Base-by-base conservation (phyloP, 2,888 invertebrate genomes). In the Flexamia atlantica region DNA sequence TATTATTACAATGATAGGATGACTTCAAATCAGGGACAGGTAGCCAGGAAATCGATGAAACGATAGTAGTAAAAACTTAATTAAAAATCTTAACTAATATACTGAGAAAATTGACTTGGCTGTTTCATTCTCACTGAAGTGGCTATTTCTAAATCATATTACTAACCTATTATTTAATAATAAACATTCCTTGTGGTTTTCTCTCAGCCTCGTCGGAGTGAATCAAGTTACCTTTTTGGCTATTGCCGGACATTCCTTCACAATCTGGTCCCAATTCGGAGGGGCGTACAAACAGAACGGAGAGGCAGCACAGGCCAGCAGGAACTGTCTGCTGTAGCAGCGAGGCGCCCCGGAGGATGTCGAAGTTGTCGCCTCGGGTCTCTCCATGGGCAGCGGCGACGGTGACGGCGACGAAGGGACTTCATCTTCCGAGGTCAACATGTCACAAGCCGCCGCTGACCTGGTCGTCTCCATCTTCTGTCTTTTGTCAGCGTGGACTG, bases 211-310 rank as follows among this genome's bases (percentile, higher is more conserved):
- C n/a, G n/a, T n/a, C n/a, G n/a, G n/a, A n/a, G 14, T 46, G 4
- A 46, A 46, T 46, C 12, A 46, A 46, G 17, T 17, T 46, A 46
- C 64, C 64, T 28, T 64, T 64, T 30, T 25, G 7, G 64, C 28
- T 28, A 64, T 64, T 5, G 28, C 28, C 5, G 64, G 64, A 14
- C 64, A 64, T 64, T 64, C 64, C 64, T 64, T 64, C 3, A 30
- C n/a, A n/a, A 64, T 64, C 30, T 64, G 28, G 12, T 64, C 28
- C 64, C 64, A 64, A 30, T 64, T 30, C 2, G 7, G 9, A 14
- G 64, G 64, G 1, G 64, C 2, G 9, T 14, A 1, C 14, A 12
- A 5, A n/a, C 14, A 28, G 64, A 28, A 64, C 4, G 30, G 28
- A 1, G 25, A 28, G 12, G 12, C 28, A 4, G 64, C 64, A 28